Conservation (phyloP, 2,888 invertebrate species). For the Pteria penguin region DNA sequence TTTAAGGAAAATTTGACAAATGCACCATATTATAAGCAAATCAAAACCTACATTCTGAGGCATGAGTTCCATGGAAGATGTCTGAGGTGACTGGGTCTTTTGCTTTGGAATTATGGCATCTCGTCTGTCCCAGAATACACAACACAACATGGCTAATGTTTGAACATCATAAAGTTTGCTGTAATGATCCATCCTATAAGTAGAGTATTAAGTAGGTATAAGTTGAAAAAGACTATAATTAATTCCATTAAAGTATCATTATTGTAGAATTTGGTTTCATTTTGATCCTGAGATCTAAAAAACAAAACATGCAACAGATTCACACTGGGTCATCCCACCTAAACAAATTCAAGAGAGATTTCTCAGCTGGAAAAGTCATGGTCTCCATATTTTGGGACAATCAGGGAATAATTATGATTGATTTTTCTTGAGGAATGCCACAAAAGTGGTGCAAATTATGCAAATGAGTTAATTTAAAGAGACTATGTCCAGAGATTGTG, state of each 20-base stretch:
- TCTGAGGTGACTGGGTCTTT: slow-evolving; percentile 22
- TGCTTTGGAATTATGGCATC: slow-evolving; percentile 57
- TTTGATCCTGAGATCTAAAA: too few relatives aligned
- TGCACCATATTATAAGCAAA: too few relatives aligned
- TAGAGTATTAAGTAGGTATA: neutral
- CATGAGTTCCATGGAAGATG: slow-evolving; percentile 62
- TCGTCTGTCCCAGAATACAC: slow-evolving; percentile 86
- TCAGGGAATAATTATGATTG: too few relatives aligned
- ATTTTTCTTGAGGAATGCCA: neutral
- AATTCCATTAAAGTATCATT: too few relatives aligned
- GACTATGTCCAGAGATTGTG: too few relatives aligned
- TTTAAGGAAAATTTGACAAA: too few relatives aligned
- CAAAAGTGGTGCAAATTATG: neutral
- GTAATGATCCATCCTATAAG: slow-evolving; percentile 80
- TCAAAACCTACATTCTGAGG: slow-evolving; percentile 68
- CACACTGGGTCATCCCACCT: neutral
- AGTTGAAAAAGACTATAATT: too few relatives aligned
- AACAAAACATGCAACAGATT: neutral
- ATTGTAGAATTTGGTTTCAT: too few relatives aligned
- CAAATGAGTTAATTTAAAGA: neutral
- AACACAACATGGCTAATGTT: slow-evolving; percentile 95
- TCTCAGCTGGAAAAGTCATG: neutral
- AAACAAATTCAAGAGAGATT: neutral
- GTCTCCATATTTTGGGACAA: too few relatives aligned
- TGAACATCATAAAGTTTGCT: slow-evolving; percentile 88